phyloP scores from a whole-genome alignment of 2,113 vertebrate genomes.

The Copsychus sechellarum region DNA sequence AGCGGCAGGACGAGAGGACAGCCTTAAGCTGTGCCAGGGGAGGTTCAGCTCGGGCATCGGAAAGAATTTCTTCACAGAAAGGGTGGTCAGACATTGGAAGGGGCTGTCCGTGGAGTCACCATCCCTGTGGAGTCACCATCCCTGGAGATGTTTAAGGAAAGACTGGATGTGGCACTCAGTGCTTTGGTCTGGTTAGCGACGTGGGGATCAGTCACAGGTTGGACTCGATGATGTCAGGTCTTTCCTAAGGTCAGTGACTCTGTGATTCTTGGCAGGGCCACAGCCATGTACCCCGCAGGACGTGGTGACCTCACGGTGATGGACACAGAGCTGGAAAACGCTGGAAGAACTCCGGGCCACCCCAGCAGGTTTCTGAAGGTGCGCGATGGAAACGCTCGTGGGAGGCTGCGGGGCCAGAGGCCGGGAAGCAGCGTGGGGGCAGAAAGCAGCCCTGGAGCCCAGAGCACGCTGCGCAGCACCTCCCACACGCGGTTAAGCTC shows the following conservation, averaged over 20 bases:
- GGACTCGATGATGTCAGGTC: background rate
- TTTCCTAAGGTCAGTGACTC: background rate
- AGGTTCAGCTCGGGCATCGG: background rate
- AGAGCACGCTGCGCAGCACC: rapidly evolving
- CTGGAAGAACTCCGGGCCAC: background rate
- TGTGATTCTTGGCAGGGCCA: background rate
- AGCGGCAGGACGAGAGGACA: background rate
- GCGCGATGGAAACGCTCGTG: rapidly evolving
- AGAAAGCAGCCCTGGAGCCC: rapidly evolving
- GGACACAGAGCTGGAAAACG: background rate
- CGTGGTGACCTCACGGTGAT: background rate
- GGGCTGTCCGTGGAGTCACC: background rate
- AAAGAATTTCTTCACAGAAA: background rate
- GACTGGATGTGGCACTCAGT: background rate
- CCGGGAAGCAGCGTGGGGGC: rapidly evolving
- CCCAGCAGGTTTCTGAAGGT: conserved; percentile 77
- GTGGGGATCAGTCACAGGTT: background rate
- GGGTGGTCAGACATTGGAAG: too few species aligned
- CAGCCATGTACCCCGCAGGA: background rate
- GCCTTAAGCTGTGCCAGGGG: too few species aligned
- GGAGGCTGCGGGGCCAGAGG: rapidly evolving
- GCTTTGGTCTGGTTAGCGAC: background rate
- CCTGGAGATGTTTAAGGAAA: background rate
- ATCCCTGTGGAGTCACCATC: background rate
- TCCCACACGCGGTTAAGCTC: conserved; percentile 13